These are phyloP conservation scores for Manduca sexta DNA, from an alignment of 1,140 invertebrate species.

Conservation along the genomic window DNA sequence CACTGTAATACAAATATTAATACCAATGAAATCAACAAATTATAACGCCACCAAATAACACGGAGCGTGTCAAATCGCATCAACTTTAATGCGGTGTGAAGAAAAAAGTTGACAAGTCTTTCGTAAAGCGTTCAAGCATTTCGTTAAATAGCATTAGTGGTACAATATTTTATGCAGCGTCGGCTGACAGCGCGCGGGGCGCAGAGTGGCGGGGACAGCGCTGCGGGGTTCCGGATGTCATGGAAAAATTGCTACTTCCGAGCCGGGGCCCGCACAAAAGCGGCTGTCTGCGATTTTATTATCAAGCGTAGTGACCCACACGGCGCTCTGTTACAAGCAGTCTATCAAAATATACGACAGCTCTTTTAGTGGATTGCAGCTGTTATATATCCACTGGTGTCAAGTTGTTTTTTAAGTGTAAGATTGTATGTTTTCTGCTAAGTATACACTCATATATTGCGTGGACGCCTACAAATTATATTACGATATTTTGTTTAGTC, in stretches of 20 bases:
- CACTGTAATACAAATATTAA: too few species aligned
- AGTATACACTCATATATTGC: too few species aligned
- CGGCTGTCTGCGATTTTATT: conserved; percentile 45
- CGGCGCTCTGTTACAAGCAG: conserved; percentile 25
- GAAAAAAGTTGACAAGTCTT: conserved; percentile 14
- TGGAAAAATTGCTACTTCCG: conserved; percentile 65
- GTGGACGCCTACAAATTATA: too few species aligned
- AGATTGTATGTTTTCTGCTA: not conserved
- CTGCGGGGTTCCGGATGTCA: conserved; percentile 56
- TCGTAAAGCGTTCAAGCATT: conserved; percentile 20
- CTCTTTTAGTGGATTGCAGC: conserved; percentile 15
- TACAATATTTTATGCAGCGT: conserved; percentile 35
- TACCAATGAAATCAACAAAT: too few species aligned
- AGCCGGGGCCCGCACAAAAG: conserved; percentile 37
- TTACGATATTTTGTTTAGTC: too few species aligned
- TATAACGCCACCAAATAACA: not conserved
- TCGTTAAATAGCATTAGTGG: conserved; percentile 27
- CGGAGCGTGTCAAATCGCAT: not conserved
- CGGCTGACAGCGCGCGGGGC: conserved; percentile 11
- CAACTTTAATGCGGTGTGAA: too few species aligned
- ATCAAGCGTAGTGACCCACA: conserved; percentile 40
- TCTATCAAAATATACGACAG: conserved; percentile 33
- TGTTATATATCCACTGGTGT: not conserved
- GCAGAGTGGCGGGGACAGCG: conserved; percentile 37
- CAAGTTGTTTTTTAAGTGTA: not conserved